Conservation (phyloP, 2,888 invertebrate species). For the Latrodectus elegans region DNA sequence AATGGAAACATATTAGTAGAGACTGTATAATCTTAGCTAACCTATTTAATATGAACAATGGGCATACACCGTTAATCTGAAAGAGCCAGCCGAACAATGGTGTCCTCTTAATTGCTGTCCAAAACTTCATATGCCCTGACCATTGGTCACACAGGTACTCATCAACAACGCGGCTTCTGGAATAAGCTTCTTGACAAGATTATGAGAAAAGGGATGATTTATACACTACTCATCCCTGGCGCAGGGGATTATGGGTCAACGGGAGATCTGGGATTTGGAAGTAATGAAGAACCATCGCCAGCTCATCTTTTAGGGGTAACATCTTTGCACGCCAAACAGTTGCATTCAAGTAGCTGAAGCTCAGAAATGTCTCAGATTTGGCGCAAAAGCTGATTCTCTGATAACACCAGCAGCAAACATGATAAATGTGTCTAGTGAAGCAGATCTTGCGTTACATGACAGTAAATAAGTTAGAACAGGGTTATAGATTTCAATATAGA, state of each 20-base stretch:
- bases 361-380: no score
- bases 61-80: slow-evolving; percentile 48
- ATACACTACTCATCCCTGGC: slow-evolving; percentile 64
- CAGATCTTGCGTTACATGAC: no score
- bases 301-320: slow-evolving; percentile 37
- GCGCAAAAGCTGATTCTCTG: no score
- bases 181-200: slow-evolving; percentile 66
- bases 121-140: slow-evolving; percentile 34
- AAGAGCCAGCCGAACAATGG: slow-evolving; percentile 20
- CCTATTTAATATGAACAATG: not conserved
- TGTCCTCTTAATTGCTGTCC: slow-evolving; percentile 41
- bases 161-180: slow-evolving; percentile 48
- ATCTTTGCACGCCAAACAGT: not conserved
- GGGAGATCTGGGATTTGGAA: slow-evolving; percentile 42
- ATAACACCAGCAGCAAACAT: no score
- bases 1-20: no score
- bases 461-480: no score
- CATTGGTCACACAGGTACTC: slow-evolving; percentile 18
- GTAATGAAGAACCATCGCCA: slow-evolving; percentile 60
- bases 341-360: no score
- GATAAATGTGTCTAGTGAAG: no score
- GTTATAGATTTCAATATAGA: no score
- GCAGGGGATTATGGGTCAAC: slow-evolving; percentile 44
- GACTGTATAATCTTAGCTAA: not conserved
- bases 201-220: slow-evolving; percentile 69